These are phyloP conservation scores for Numida meleagris DNA, from an alignment of 2,113 vertebrate genomes.

Conservation along the genomic window DNA sequence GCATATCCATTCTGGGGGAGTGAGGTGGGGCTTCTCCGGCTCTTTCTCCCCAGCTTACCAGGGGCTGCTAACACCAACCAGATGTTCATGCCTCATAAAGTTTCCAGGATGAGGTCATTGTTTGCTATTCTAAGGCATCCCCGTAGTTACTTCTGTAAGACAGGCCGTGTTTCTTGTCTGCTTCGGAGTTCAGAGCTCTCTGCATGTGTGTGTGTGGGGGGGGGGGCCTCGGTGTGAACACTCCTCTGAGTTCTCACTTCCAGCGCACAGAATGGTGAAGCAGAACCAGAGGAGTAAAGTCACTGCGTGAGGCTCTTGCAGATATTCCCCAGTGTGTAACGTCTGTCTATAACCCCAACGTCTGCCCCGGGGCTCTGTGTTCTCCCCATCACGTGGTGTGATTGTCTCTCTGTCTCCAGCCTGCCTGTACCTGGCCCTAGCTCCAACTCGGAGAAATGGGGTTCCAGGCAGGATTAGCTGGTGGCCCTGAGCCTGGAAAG, in stretches of 20 bases:
- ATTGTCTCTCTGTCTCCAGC: neutral
- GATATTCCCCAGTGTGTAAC: neutral
- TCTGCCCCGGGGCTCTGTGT: rapidly evolving
- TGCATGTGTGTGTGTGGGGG: rapidly evolving
- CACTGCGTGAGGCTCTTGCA: rapidly evolving
- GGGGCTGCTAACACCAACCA: conserved; percentile 35
- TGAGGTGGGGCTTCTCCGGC: neutral
- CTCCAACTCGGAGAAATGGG: neutral
- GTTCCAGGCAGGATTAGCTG: neutral
- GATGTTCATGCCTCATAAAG: conserved; percentile 33
- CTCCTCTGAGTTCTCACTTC: neutral
- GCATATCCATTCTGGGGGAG: neutral
- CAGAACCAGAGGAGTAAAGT: neutral
- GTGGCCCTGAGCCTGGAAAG: neutral
- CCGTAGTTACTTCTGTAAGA: neutral
- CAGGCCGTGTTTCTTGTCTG: neutral
- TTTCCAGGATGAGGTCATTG: conserved; percentile 61
- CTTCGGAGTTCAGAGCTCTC: neutral
- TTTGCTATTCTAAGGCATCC: conserved; percentile 60
- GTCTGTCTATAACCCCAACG: rapidly evolving
- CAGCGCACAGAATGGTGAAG: neutral
- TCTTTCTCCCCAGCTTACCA: neutral
- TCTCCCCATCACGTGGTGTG: neutral
- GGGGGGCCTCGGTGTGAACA: neutral
- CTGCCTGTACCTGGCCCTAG: neutral